A percentile compares a stretch with the other conserved stretches of the same genome.
These are phyloP conservation scores for Flexamia atlantica DNA, from an alignment of 2,888 invertebrate genomes.

Conservation along the genomic window DNA sequence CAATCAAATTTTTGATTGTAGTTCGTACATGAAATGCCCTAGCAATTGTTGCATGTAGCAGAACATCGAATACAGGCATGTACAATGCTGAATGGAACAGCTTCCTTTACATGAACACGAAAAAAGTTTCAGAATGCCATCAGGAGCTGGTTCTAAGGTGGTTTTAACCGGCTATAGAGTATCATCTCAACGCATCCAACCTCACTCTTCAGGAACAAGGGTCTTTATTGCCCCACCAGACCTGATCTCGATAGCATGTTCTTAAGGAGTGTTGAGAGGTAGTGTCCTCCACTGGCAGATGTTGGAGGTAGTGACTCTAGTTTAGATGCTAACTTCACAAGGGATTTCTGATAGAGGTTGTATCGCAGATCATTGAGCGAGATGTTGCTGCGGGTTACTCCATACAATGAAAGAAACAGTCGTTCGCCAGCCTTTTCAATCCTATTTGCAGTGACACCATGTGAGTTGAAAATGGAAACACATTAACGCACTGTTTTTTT, in stretches of 20 bases:
- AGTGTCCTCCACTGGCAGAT: too few relatives aligned
- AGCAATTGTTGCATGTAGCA: too few relatives aligned
- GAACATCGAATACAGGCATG: background rate
- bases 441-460: background rate
- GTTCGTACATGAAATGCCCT: too few relatives aligned
- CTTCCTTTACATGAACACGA: slow-evolving; percentile 13
- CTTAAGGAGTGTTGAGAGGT: too few relatives aligned
- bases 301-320: too few relatives aligned
- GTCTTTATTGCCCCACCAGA: too few relatives aligned
- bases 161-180: background rate
- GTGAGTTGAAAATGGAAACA: background rate
- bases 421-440: background rate
- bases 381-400: background rate
- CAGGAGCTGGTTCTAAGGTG: background rate
- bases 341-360: too few relatives aligned
- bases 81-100: background rate
- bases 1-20: too few relatives aligned
- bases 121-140: background rate
- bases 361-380: background rate
- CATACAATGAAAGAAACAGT: slow-evolving; percentile 1
- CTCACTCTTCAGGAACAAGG: too few relatives aligned
- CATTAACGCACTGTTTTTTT: background rate
- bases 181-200: too few relatives aligned
- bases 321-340: too few relatives aligned
- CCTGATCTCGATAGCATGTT: too few relatives aligned